phyloP scores from a whole-genome alignment of 2,888 invertebrate genomes.

The Andrena praecox region DNA sequence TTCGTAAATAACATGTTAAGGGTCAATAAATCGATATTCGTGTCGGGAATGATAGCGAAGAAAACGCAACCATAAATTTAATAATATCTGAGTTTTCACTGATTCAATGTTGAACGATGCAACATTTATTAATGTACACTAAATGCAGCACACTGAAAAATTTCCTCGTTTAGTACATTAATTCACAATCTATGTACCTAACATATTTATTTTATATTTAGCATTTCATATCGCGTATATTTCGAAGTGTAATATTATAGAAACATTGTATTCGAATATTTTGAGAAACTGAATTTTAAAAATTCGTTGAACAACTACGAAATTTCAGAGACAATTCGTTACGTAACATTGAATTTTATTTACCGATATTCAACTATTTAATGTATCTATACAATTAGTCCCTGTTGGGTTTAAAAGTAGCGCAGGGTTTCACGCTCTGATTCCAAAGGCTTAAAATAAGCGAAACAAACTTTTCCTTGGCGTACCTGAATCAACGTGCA shows the following conservation, averaged over 20 bases:
- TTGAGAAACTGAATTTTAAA: neutral
- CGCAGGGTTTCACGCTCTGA: slow-evolving; percentile 48
- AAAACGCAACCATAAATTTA: slow-evolving; percentile 28
- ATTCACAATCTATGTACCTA: no score
- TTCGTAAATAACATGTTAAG: slow-evolving; percentile 58
- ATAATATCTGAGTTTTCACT: neutral
- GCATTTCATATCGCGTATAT: neutral
- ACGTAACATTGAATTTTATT: neutral
- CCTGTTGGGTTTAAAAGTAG: slow-evolving; percentile 19
- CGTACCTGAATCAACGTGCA: slow-evolving; percentile 14
- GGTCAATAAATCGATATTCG: slow-evolving; percentile 56
- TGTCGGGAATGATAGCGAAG: slow-evolving; percentile 41
- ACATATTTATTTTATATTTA: neutral
- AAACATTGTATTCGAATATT: neutral
- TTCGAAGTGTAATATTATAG: neutral
- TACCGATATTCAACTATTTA: neutral
- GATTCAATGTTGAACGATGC: slow-evolving; percentile 5
- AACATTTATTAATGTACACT: neutral
- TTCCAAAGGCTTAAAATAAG: slow-evolving; percentile 42
- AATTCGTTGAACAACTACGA: neutral
- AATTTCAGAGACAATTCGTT: neutral
- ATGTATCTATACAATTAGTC: slow-evolving; percentile 15
- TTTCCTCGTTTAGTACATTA: no score
- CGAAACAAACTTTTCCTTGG: slow-evolving; percentile 16
- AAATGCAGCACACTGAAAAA: neutral